Percentiles rank a stretch among this genome's conserved stretches.
Conservation (phyloP, 2,113 vertebrate genomes). For the Brachypodius melanocephalos region DNA sequence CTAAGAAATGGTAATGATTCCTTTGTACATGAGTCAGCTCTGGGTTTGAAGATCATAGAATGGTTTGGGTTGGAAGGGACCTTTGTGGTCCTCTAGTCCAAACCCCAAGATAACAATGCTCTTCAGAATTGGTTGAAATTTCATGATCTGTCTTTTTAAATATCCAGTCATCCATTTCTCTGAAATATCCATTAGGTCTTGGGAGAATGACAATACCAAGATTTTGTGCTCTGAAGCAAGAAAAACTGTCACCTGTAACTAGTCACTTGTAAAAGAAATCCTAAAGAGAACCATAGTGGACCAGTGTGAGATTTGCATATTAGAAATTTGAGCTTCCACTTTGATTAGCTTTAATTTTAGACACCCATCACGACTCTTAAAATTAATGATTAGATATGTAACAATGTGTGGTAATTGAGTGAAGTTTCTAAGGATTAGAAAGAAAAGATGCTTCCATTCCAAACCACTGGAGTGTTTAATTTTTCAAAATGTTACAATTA, state of each 20-base stretch:
- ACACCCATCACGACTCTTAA: not conserved
- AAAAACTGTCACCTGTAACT: not conserved
- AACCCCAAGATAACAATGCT: not conserved
- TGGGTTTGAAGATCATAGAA: not conserved
- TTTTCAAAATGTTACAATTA: not conserved
- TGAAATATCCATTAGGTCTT: not conserved
- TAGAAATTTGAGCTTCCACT: not conserved
- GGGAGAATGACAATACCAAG: not conserved
- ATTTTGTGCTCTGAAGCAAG: not conserved
- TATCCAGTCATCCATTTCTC: not conserved
- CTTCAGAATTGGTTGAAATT: not conserved
- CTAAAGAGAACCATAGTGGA: not conserved
- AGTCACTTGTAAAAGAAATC: not conserved
- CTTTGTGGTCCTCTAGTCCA: not conserved
- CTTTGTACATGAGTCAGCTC: not conserved
- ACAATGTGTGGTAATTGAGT: not conserved
- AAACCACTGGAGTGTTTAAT: not conserved
- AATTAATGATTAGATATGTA: not conserved
- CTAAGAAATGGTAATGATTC: not conserved
- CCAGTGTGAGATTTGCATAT: not conserved
- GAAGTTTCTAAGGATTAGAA: not conserved
- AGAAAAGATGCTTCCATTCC: not conserved
- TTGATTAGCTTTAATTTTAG: not conserved
- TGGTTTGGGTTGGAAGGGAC: not conserved
- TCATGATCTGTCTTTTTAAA: not conserved